phyloP scores from a whole-genome alignment of 2,113 vertebrate species.

The Rhabdornis inornatus region DNA sequence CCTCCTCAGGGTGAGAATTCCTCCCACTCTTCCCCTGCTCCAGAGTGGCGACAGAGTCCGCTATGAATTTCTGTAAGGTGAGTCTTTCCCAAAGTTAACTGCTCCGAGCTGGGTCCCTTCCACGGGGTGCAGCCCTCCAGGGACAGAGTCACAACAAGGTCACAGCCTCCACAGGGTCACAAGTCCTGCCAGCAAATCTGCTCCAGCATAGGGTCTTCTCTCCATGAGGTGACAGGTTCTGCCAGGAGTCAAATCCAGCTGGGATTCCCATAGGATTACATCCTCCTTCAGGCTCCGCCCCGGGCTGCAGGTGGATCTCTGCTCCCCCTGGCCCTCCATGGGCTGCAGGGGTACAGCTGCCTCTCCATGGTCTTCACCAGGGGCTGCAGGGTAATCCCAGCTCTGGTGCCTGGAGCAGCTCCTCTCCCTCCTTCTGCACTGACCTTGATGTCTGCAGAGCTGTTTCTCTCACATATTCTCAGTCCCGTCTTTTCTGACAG shows the following conservation, averaged over 20 bases:
- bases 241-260: background rate
- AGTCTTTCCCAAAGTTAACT: background rate
- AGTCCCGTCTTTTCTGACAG: background rate
- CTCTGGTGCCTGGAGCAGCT: background rate
- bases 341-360: background rate
- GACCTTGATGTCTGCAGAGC: background rate
- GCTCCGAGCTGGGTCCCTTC: background rate
- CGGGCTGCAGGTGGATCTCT: background rate
- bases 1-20: background rate
- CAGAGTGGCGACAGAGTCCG: background rate
- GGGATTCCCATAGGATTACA: background rate
- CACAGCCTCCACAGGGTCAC: background rate
- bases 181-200: background rate
- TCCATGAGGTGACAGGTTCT: background rate
- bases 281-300: too few relatives aligned
- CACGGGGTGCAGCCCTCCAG: background rate
- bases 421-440: background rate
- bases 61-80: background rate
- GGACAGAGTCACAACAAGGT: background rate
- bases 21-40: background rate
- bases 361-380: rapidly evolving
- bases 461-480: background rate
- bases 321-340: background rate
- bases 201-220: background rate
- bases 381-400: background rate